Evolutionary conservation across 2,113 vertebrate species (phyloP).

Genomic region (Phocoena phocoena): DNA sequence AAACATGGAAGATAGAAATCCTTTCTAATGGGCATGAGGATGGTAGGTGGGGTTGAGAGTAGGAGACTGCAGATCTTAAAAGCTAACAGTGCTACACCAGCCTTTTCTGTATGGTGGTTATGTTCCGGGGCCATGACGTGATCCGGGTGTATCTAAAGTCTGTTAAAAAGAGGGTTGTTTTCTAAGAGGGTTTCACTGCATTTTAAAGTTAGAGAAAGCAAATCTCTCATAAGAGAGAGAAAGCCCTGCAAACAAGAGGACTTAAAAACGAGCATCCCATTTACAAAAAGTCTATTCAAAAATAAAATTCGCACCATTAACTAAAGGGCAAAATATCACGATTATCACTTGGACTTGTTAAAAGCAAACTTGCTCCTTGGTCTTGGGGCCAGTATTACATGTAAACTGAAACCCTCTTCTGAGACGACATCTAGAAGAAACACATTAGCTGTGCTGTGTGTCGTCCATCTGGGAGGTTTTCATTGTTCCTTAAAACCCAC

Average conservation of each 20-base stretch:
- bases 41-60: neutral
- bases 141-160: slow-evolving; percentile 41
- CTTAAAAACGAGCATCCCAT: slow-evolving; percentile 75
- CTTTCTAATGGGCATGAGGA: neutral
- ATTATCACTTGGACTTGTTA: slow-evolving; percentile 84
- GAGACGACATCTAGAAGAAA: slow-evolving; percentile 79
- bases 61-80: neutral
- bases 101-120: neutral
- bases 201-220: slow-evolving; percentile 72
- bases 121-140: slow-evolving; percentile 1
- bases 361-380: slow-evolving; percentile 81
- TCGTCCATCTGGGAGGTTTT: slow-evolving; percentile 72
- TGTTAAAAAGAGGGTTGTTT: slow-evolving; percentile 18
- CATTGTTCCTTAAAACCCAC: slow-evolving; percentile 73
- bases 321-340: slow-evolving; percentile 77
- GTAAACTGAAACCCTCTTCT: slow-evolving; percentile 84
- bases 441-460: slow-evolving; percentile 70
- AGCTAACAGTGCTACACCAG: neutral
- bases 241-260: slow-evolving; percentile 69
- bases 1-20: slow-evolving; percentile 66
- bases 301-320: slow-evolving; percentile 83
- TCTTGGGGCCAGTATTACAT: slow-evolving; percentile 67
- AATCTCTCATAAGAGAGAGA: slow-evolving; percentile 73
- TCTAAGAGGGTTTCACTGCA: slow-evolving; percentile 39
- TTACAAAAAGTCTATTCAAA: slow-evolving; percentile 82